A percentile compares a stretch with the other conserved stretches of the same genome.
Conservation (phyloP, 1,140 invertebrate genomes). For the Uloborus diversus region DNA sequence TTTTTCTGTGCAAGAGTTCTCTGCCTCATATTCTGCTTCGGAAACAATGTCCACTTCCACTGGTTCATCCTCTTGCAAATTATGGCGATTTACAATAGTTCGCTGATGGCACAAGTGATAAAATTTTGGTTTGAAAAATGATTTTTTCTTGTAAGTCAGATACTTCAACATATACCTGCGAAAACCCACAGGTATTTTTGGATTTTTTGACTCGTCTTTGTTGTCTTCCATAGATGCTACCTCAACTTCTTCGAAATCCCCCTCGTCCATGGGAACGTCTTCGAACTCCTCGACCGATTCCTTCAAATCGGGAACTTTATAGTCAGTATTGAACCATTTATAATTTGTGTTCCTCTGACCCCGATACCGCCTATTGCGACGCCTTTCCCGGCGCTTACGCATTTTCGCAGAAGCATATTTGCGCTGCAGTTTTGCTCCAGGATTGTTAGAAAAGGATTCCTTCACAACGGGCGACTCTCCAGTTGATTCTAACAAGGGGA, state of each 20-base stretch:
- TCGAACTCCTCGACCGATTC: neutral
- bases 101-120: neutral
- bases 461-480: neutral
- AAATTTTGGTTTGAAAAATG: neutral
- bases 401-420: neutral
- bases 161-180: neutral
- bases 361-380: neutral
- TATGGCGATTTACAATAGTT: neutral
- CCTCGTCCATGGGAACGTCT: too few relatives aligned
- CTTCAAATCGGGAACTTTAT: neutral
- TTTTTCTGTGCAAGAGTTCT: too few relatives aligned
- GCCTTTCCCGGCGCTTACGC: neutral
- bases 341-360: neutral
- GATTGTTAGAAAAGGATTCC: neutral
- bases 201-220: too few relatives aligned
- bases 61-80: neutral
- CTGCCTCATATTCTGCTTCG: neutral
- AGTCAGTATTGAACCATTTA: neutral
- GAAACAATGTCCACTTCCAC: neutral
- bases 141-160: neutral
- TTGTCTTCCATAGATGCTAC: neutral
- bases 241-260: neutral
- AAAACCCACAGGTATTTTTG: neutral
- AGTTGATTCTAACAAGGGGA: neutral
- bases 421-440: neutral